Base-by-base conservation (phyloP, 2,113 vertebrate species). In the Leucopsar rothschildi region DNA sequence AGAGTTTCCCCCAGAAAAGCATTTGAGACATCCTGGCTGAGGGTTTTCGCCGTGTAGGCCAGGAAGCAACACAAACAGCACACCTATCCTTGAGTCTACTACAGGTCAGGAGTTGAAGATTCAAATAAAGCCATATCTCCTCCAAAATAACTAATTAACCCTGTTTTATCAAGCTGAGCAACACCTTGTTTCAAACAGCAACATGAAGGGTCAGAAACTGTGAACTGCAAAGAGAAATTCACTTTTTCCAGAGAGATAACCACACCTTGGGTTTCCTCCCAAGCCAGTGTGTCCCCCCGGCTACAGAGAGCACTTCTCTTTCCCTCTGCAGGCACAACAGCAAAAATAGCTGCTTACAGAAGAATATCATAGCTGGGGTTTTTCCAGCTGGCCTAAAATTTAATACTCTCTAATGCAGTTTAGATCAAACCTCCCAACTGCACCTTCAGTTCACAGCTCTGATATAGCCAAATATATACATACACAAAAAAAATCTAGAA, bases 211-310 rank as follows among this genome's bases (percentile, higher is more conserved):
- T 40, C 9, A 10, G 59, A 14, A 28, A 1, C 28, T 15, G 25
- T 22, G 11, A 91, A n/a, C 33, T 42, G 47, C 56, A 56, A 33
- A 86, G 33, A 86, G 8, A 63, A 92, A 68, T 14, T 77, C 55
- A 24, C 29, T 92, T 93, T 66, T 80, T 73, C 52, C 47, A 50
- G 37, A 33, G 23, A 68, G 7, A 31, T 19, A 83, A 75, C 57
- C 35, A 66, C 19, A 52, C 53, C 44, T 68, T 0, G 0, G 10
- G 25, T 40, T 37, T 71, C 57, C 22, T 55, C 6, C 0, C 0
- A 0, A 68, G 35, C 77, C 69, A 56, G 47, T 8, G 12, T 23
- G 11, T 19, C 47, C 49, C n/a, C 33, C 8, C 28, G 4, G 1
- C 61, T 63, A 21, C 44, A 37, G 21, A 29, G 35, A 49, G 29